Evolutionary conservation across 2,888 invertebrate genomes (phyloP).

Genomic region (Sinhomidia bicolor): DNA sequence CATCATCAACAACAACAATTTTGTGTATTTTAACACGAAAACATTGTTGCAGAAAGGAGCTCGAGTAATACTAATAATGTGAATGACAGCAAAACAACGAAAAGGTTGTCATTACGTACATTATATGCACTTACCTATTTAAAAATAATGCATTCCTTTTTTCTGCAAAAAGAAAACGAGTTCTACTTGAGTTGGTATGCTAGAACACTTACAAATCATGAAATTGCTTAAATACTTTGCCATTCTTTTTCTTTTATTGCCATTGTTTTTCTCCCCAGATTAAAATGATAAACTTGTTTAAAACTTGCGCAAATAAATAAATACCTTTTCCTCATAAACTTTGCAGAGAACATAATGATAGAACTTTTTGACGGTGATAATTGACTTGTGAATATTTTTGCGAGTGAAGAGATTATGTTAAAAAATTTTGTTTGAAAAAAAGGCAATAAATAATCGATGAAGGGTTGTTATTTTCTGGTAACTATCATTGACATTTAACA

Average conservation of each 20-base stretch:
- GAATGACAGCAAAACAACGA: slow-evolving; percentile 5
- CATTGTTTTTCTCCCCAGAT: slow-evolving; percentile 6
- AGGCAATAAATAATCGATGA: slow-evolving; percentile 27
- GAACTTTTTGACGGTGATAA: neutral
- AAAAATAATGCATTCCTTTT: neutral
- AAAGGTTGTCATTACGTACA: slow-evolving; percentile 40
- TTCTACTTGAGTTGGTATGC: neutral
- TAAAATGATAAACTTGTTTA: neutral
- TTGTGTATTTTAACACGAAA: neutral
- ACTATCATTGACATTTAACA: slow-evolving; percentile 31
- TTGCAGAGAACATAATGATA: neutral
- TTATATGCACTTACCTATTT: neutral
- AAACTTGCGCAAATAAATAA: neutral
- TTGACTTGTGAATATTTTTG: neutral
- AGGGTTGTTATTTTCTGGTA: slow-evolving; percentile 21
- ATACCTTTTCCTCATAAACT: neutral
- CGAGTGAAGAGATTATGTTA: neutral
- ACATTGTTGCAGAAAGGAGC: slow-evolving; percentile 13
- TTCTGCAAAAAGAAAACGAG: slow-evolving; percentile 20
- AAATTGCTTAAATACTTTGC: neutral
- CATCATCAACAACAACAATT: too few relatives aligned
- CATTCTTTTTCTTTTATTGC: neutral
- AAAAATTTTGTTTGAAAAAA: neutral
- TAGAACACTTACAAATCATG: neutral
- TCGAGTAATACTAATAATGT: neutral